Conservation (phyloP, 1,140 invertebrate species). For the Trinorchestia longiramus region DNA sequence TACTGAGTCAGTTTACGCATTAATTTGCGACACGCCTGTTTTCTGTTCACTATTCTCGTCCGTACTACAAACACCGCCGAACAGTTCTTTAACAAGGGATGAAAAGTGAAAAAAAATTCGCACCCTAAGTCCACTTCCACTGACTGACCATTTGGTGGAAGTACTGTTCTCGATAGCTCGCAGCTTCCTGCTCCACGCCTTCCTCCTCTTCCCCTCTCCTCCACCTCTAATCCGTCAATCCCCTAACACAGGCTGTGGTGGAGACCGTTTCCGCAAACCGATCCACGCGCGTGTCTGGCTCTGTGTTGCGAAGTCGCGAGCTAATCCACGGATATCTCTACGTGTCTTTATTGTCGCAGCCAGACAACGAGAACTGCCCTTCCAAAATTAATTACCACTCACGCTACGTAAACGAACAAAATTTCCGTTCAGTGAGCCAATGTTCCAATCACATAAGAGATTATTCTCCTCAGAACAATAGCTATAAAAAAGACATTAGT, state of each 20-base stretch:
- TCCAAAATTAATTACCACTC: slow-evolving; percentile 12
- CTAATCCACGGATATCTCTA: background rate
- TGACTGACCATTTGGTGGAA: background rate
- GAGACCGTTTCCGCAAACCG: slow-evolving; percentile 1
- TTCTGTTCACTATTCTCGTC: too few relatives aligned
- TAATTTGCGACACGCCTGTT: too few relatives aligned
- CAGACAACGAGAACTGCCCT: background rate
- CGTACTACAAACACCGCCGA: too few relatives aligned
- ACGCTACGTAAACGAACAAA: background rate
- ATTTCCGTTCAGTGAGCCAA: background rate
- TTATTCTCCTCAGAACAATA: background rate
- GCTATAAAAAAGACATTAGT: background rate
- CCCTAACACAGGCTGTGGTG: slow-evolving; percentile 38
- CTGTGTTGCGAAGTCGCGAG: background rate
- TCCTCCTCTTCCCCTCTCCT: background rate
- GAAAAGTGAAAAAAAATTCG: too few relatives aligned
- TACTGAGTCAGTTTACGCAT: too few relatives aligned
- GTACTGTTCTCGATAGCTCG: background rate
- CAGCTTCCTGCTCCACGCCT: background rate
- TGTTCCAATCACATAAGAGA: background rate
- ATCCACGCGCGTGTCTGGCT: background rate
- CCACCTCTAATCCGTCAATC: slow-evolving; percentile 33
- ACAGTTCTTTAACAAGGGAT: too few relatives aligned
- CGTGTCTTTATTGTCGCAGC: slow-evolving; percentile 19
- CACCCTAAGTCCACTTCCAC: too few relatives aligned